Evolutionary conservation across 2,113 vertebrate species (phyloP), one percentile per base, ranked within the genome.

Genomic region (Machaerirhynchus nigripectus): DNA sequence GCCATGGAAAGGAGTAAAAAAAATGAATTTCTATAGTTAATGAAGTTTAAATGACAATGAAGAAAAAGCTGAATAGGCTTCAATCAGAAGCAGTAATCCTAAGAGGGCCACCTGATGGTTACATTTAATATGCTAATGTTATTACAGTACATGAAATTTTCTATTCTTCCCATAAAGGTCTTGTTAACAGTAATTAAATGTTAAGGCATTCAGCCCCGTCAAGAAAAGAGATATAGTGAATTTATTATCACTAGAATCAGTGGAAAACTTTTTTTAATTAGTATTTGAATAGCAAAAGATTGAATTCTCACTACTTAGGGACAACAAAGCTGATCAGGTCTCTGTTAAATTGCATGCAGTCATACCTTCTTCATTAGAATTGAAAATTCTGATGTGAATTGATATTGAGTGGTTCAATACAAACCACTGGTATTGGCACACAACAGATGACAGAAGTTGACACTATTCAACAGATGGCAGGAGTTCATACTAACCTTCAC

Each of bases 101-200:
- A 93, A 87, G 97, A 97, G 96, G 87, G 73, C 76, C 75, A 97
- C 97, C 95, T 97, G 92, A 95, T 97, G 98, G 97, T 97, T 97
- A 95, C 70, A 97, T 97, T 98, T 98, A 98, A 98, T 98, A 95
- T 96, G 96, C 68, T 97, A 98, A 98, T 95, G 89, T 53, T 95
- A 96, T 97, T 97, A 97, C 13, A 94, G 68, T n/a, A 75, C 76
- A 96, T 75, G 90, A 95, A 93, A 96, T 97, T 97, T 97, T 98
- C 95, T 95, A 95, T 96, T 97, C 97, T 97, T 90, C 90, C 83
- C 92, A 96, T 95, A 97, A 98, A 98, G 95, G 94, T 95, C 97
- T 97, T 97, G 96, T 97, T 97, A 97, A 97, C 95, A 96, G 97
- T 97, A 98, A 98, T 98, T 98, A 98, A 97, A 98, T 97, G 96